phyloP scores from a whole-genome alignment of 1,140 invertebrate genomes.

The Pinna nobilis region DNA sequence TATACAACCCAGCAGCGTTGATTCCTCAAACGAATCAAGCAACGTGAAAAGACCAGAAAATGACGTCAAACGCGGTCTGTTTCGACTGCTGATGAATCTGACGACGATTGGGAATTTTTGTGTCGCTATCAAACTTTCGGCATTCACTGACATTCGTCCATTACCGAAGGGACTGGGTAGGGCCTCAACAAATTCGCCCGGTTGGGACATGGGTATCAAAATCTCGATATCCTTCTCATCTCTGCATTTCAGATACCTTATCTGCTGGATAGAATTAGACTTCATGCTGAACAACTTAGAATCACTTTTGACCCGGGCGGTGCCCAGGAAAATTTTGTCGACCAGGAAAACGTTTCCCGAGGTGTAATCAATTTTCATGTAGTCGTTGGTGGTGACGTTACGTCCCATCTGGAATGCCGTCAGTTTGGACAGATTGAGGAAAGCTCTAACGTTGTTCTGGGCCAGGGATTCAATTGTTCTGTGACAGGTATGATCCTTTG shows the following conservation, averaged over 20 bases:
- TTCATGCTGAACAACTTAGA: not conserved
- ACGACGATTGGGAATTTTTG: conserved; percentile 51
- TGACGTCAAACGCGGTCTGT: conserved; percentile 40
- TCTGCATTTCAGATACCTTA: conserved; percentile 49
- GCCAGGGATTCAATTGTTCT: conserved; percentile 37
- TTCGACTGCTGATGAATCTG: conserved; percentile 47
- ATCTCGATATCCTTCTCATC: conserved; percentile 47
- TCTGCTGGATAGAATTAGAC: conserved; percentile 22
- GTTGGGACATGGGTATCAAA: conserved; percentile 38
- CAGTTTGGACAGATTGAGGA: conserved; percentile 46
- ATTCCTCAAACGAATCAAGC: conserved; percentile 55
- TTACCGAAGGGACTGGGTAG: conserved; percentile 31
- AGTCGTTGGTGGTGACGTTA: conserved; percentile 28
- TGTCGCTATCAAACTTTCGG: conserved; percentile 36
- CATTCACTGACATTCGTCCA: conserved; percentile 40
- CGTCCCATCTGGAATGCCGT: conserved; percentile 41
- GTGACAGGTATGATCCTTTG: conserved; percentile 39
- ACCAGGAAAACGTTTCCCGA: conserved; percentile 50
- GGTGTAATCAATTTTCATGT: conserved; percentile 38
- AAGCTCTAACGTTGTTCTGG: conserved; percentile 33
- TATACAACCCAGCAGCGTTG: conserved; percentile 47
- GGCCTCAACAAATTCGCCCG: conserved; percentile 48
- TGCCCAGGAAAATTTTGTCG: conserved; percentile 42
- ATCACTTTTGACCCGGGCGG: conserved; percentile 30
- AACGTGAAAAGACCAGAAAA: conserved; percentile 51